A percentile compares a stretch with the other conserved stretches of the same genome.
phyloP scores from a whole-genome alignment of 2,888 invertebrate genomes.

The Drosophila melanosoma region DNA sequence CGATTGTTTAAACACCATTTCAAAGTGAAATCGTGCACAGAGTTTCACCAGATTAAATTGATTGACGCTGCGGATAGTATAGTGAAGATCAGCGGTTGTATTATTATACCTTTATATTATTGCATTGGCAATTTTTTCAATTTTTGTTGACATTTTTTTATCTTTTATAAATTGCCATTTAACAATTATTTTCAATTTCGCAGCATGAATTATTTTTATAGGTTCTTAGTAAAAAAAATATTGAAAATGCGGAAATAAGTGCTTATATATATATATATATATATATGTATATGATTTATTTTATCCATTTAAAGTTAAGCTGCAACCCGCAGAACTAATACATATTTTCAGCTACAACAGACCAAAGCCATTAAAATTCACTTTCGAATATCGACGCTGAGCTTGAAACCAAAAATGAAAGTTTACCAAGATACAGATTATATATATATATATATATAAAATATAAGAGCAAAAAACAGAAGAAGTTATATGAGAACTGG shows the following conservation, averaged over 20 bases:
- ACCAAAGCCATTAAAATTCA: slow-evolving; percentile 58
- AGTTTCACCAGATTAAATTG: slow-evolving; percentile 40
- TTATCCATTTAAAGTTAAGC: neutral
- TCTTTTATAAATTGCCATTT: neutral
- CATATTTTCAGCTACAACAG: slow-evolving; percentile 11
- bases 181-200: neutral
- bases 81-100: neutral
- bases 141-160: no score
- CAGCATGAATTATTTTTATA: neutral
- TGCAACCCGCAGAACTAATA: slow-evolving; percentile 29
- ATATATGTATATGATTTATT: slow-evolving; percentile 5
- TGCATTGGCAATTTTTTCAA: neutral
- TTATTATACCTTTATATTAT: neutral
- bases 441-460: slow-evolving; percentile 6
- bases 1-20: slow-evolving; percentile 41
- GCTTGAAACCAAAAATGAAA: slow-evolving; percentile 60
- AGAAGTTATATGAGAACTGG: slow-evolving; percentile 42
- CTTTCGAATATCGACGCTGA: slow-evolving; percentile 56
- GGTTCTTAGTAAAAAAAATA: neutral
- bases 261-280: neutral
- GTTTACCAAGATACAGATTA: slow-evolving; percentile 46
- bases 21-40: slow-evolving; percentile 48
- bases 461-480: neutral
- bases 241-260: neutral
- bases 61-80: slow-evolving; percentile 10